Conservation (phyloP, 2,888 invertebrate genomes). For the Plebejus anna region DNA sequence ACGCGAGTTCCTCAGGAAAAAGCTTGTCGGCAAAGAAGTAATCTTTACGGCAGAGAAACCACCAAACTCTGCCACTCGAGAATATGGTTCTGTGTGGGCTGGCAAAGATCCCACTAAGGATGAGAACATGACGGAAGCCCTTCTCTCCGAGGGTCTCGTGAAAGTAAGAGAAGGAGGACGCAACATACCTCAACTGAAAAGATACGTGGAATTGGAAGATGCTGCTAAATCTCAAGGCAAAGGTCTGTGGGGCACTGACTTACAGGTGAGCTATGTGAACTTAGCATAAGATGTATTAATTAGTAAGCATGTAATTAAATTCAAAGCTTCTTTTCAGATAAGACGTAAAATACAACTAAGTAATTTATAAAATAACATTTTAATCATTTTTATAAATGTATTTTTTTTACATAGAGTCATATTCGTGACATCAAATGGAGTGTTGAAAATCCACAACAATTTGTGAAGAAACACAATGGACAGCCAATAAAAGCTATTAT, state of each 20-base stretch:
- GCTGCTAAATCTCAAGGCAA: slow-evolving; percentile 92
- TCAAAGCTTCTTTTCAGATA: neutral
- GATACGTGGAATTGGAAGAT: slow-evolving; percentile 92
- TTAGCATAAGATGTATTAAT: neutral
- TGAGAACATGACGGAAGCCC: slow-evolving; percentile 92
- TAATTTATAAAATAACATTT: neutral
- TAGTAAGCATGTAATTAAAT: neutral
- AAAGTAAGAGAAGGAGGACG: slow-evolving; percentile 83
- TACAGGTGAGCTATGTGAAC: slow-evolving; percentile 48
- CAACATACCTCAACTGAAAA: slow-evolving; percentile 82
- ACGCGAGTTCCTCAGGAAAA: slow-evolving; percentile 95
- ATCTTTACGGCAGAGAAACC: slow-evolving; percentile 91
- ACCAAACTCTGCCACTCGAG: slow-evolving; percentile 88
- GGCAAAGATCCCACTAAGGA: slow-evolving; percentile 89
- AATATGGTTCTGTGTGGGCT: slow-evolving; percentile 91
- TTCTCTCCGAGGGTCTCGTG: slow-evolving; percentile 94
- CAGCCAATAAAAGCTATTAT: slow-evolving; percentile 95
- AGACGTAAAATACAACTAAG: neutral
- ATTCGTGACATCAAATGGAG: slow-evolving; percentile 93
- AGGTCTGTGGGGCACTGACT: slow-evolving; percentile 86
- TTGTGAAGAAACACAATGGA: slow-evolving; percentile 90
- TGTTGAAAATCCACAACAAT: slow-evolving; percentile 86
- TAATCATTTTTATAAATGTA: neutral
- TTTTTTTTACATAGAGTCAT: slow-evolving; percentile 76
- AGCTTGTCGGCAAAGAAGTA: slow-evolving; percentile 94